phyloP scores from a whole-genome alignment of 1,140 invertebrate genomes.

The Periplaneta americana region DNA sequence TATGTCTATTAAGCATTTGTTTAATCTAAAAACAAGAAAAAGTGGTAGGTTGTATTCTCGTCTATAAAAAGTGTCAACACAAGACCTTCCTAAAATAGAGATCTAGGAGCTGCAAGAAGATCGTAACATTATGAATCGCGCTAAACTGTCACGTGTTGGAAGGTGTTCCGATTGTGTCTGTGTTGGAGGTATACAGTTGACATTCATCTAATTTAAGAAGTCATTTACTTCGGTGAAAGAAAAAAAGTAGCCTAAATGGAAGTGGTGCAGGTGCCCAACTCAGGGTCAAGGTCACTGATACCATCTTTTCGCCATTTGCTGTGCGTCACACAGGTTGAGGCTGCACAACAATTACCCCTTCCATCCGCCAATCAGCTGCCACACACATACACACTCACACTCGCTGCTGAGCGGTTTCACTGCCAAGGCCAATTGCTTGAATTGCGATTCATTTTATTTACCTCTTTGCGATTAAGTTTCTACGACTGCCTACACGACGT shows the following conservation, averaged over 20 bases:
- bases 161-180: not conserved
- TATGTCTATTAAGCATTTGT: no score
- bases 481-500: no score
- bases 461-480: no score
- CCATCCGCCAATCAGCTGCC: not conserved
- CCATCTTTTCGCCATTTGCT: not conserved
- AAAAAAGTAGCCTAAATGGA: no score
- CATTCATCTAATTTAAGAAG: not conserved
- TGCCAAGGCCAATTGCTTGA: not conserved
- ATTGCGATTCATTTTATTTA: no score
- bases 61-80: no score
- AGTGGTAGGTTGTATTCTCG: no score
- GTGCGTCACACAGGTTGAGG: not conserved
- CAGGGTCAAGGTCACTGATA: not conserved
- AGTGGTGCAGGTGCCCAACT: not conserved
- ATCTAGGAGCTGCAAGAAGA: no score
- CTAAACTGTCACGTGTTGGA: not conserved
- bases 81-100: no score
- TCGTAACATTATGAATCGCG: no score
- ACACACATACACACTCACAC: no score
- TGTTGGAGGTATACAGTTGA: not conserved
- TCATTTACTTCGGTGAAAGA: not conserved
- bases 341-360: not conserved
- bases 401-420: not conserved
- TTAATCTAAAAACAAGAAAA: no score